Base-by-base conservation (phyloP, 2,113 vertebrate genomes). In the Cyprinodon tularosa region DNA sequence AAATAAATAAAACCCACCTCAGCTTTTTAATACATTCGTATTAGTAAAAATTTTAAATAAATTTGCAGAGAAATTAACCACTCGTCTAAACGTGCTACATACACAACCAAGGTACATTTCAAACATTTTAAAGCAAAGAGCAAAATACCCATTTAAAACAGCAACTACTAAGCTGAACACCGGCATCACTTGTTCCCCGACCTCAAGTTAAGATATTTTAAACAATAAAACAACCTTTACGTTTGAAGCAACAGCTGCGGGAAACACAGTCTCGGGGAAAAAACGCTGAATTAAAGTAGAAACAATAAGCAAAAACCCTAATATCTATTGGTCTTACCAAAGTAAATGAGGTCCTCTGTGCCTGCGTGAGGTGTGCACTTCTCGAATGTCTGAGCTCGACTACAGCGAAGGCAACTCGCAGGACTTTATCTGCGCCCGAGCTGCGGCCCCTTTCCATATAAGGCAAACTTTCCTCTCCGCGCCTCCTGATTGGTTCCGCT, bases 401-500 rank as follows among this genome's bases (percentile, higher is more conserved):
- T 91, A 89, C 83, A 80, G 86, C 8, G 66, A 61, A 84, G 38
- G 80, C 82, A n/a, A 37, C 50, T 7, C 59, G 67, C 81, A 45
- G 75, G 82, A 0, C 64, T 94, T 93, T 94, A 93, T 92, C 40
- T 12, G 67, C 45, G 78, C 78, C 61, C 44, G 62, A 1, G 90
- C 81, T 89, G 89, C 92, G 88, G 80, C 92, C 93, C 87, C 91
- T 90, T 64, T 92, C 94, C 94, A 93, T 93, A 95, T 81, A 93
- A 93, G 94, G 93, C 90, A 39, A 95, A 89, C 92, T 94, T 94
- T 94, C 91, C 88, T 85, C 87, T 91, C 87, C 63, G 87, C 86
- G 77, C 22, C 20, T n/a, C 85, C 76, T 86, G 89, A 93, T 94
- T 94, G 93, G 94, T 85, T 50, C 66, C 0, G 68, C 71, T 57